phyloP scores from a whole-genome alignment of 2,113 vertebrate species.

The Lepisosteus osseus region DNA sequence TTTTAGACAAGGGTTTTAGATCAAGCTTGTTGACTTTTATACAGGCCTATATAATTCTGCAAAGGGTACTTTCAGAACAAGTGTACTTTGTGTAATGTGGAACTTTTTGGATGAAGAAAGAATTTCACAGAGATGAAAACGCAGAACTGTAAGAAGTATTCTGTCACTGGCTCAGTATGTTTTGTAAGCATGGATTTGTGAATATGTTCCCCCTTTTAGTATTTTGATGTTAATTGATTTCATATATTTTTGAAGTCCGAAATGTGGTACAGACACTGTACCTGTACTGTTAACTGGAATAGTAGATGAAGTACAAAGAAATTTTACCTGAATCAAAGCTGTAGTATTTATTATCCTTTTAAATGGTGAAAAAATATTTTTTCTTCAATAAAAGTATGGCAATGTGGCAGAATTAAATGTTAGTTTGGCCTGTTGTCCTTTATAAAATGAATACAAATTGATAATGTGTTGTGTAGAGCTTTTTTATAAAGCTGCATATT shows the following conservation, averaged over 20 bases:
- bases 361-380: slow-evolving; percentile 65
- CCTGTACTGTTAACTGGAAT: slow-evolving; percentile 65
- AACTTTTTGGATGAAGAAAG: neutral
- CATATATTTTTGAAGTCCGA: slow-evolving; percentile 19
- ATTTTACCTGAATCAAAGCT: slow-evolving; percentile 61
- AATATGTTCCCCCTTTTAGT: slow-evolving; percentile 49
- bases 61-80: slow-evolving; percentile 54
- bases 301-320: slow-evolving; percentile 53
- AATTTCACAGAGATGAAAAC: slow-evolving; percentile 7
- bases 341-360: slow-evolving; percentile 74
- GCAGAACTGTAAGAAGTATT: neutral
- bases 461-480: slow-evolving; percentile 32
- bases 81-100: slow-evolving; percentile 29
- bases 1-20: slow-evolving; percentile 26
- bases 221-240: slow-evolving; percentile 8
- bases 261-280: slow-evolving; percentile 15
- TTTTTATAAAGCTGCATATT: slow-evolving; percentile 49
- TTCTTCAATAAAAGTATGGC: slow-evolving; percentile 72
- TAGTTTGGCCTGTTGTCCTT: slow-evolving; percentile 53
- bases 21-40: slow-evolving; percentile 37
- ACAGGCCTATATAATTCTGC: slow-evolving; percentile 17
- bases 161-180: slow-evolving; percentile 27
- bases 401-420: slow-evolving; percentile 62
- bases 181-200: slow-evolving; percentile 35
- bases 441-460: slow-evolving; percentile 34